Evolutionary conservation across 2,888 invertebrate species (phyloP).

Genomic region (Drepanosiphum platanoidis): DNA sequence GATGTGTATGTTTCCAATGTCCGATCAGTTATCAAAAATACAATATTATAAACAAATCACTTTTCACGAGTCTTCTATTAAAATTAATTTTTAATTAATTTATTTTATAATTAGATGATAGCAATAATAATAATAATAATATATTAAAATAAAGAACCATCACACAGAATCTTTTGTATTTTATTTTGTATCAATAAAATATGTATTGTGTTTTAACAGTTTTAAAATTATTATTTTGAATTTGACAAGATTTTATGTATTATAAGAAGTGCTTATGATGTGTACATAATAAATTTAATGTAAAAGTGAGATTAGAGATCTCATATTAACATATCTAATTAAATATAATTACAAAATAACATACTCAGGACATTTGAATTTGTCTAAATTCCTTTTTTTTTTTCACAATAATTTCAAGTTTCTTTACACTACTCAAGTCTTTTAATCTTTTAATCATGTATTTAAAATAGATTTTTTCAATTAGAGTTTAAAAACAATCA

Average conservation of each 20-base stretch:
- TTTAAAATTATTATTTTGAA: not conserved
- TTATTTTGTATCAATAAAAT: conserved; percentile 30
- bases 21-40: conserved; percentile 3
- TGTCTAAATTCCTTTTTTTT: not conserved
- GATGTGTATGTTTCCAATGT: not conserved
- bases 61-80: conserved; percentile 9
- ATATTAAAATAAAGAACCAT: conserved; percentile 33
- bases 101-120: too few species aligned
- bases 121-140: conserved; percentile 24
- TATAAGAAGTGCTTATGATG: not conserved
- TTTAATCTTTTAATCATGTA: too few species aligned
- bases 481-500: too few species aligned
- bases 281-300: not conserved
- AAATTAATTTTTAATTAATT: not conserved
- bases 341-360: too few species aligned
- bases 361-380: too few species aligned
- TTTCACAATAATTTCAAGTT: too few species aligned
- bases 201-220: conserved; percentile 8
- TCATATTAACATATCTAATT: not conserved
- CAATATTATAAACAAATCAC: not conserved
- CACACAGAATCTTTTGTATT: conserved; percentile 11
- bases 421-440: too few species aligned
- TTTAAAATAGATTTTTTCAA: too few species aligned
- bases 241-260: not conserved
- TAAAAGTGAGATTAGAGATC: not conserved